Evolutionary conservation across 2,888 invertebrate species (phyloP).

Genomic region (Mythimna albipuncta): DNA sequence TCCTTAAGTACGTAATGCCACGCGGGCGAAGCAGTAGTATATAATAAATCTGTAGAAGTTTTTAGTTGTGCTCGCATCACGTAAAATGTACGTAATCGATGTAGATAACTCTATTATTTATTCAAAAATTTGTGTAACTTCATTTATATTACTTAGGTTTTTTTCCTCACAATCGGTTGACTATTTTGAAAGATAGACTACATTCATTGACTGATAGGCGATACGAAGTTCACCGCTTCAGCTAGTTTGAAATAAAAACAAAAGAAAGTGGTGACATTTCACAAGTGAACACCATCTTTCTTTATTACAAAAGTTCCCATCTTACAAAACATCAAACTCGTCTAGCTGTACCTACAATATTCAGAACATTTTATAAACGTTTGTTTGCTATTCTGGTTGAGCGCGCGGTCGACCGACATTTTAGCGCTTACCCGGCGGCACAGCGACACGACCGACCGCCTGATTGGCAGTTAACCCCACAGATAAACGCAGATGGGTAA

Average conservation of each 20-base stretch:
- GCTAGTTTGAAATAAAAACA: not conserved
- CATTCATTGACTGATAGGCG: too few species aligned
- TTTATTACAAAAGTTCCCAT: not conserved
- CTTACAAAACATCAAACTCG: constrained; percentile 11
- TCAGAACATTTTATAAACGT: constrained; percentile 31
- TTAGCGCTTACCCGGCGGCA: constrained; percentile 53
- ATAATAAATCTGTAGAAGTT: too few species aligned
- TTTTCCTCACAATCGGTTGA: too few species aligned
- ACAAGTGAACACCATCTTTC: not conserved
- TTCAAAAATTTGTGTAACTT: too few species aligned
- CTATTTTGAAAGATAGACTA: too few species aligned
- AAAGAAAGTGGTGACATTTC: not conserved
- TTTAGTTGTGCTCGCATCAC: too few species aligned
- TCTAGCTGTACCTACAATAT: constrained; percentile 7
- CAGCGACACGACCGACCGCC: constrained; percentile 57
- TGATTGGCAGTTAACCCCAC: constrained; percentile 75
- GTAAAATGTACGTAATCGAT: too few species aligned
- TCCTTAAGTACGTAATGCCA: too few species aligned
- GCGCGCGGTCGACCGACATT: constrained; percentile 53
- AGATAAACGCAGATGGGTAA: constrained; percentile 80
- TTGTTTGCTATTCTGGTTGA: constrained; percentile 37
- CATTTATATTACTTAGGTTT: too few species aligned
- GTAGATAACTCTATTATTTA: too few species aligned
- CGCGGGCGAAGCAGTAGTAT: too few species aligned
- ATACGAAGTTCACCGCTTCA: too few species aligned